Evolutionary conservation across 2,888 invertebrate genomes (phyloP).

Genomic region (Spodoptera exigua): DNA sequence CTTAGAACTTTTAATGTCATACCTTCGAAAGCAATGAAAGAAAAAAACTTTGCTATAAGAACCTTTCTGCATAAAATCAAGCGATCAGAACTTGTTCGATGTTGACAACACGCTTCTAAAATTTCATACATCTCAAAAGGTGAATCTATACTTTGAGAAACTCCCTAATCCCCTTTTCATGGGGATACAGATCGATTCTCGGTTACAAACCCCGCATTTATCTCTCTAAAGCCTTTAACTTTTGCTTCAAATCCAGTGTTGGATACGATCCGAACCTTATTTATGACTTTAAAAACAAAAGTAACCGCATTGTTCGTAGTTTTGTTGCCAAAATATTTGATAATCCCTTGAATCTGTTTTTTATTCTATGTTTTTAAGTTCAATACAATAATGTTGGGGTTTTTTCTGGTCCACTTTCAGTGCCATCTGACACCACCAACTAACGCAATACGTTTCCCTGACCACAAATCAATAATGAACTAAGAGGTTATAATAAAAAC

Average conservation of each 20-base stretch:
- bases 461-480: slow-evolving; percentile 79
- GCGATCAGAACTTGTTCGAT: slow-evolving; percentile 26
- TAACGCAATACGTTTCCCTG: slow-evolving; percentile 38
- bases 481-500: slow-evolving; percentile 76
- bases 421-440: slow-evolving; percentile 30
- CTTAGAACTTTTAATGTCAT: too few relatives aligned
- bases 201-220: slow-evolving; percentile 50
- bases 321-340: slow-evolving; percentile 19
- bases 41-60: slow-evolving; percentile 18
- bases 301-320: slow-evolving; percentile 19
- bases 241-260: slow-evolving; percentile 50
- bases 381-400: too few relatives aligned
- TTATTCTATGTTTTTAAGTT: neutral
- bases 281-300: slow-evolving; percentile 41
- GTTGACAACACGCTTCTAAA: slow-evolving; percentile 33
- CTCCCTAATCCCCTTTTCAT: slow-evolving; percentile 53
- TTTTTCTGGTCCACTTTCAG: neutral
- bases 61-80: slow-evolving; percentile 6
- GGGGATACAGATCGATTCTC: slow-evolving; percentile 54
- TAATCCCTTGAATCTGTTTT: neutral
- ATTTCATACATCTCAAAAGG: slow-evolving; percentile 39
- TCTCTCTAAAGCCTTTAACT: slow-evolving; percentile 55
- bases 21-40: too few relatives aligned
- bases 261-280: slow-evolving; percentile 37
- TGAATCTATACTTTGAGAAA: slow-evolving; percentile 44